These are phyloP conservation scores for Madoqua kirkii DNA, from an alignment of 2,113 vertebrate species.

Conservation along the genomic window DNA sequence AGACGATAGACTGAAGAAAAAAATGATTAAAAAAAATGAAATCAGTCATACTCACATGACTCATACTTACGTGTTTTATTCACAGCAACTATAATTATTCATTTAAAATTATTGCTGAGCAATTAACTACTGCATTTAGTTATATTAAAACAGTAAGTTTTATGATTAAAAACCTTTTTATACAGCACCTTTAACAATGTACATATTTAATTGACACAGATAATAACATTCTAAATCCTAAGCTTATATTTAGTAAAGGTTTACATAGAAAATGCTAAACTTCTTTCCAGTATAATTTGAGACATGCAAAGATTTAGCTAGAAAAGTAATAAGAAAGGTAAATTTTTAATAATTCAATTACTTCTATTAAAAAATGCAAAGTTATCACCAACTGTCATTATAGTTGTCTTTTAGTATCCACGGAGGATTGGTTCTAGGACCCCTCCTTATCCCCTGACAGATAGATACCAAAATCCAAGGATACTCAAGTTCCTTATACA, in stretches of 20 bases:
- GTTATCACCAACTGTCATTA: background rate
- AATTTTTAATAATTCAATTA: slow-evolving; percentile 25
- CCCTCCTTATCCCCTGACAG: background rate
- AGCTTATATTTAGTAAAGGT: background rate
- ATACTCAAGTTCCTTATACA: background rate
- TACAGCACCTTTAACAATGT: background rate
- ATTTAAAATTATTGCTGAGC: background rate
- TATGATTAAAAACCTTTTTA: slow-evolving; percentile 20
- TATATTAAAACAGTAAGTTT: slow-evolving; percentile 33
- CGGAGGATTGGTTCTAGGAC: background rate
- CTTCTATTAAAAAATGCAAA: slow-evolving; percentile 18
- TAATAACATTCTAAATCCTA: background rate
- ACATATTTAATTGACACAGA: background rate
- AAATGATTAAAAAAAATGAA: slow-evolving; percentile 11
- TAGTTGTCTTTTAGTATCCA: background rate
- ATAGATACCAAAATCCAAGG: background rate
- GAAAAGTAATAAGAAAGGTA: background rate
- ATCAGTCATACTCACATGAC: background rate
- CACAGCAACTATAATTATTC: slow-evolving; percentile 14
- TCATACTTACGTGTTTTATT: background rate
- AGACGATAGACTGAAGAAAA: slow-evolving; percentile 86
- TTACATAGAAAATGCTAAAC: slow-evolving; percentile 23
- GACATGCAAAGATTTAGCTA: slow-evolving; percentile 11
- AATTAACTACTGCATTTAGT: background rate
- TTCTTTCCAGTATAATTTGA: slow-evolving; percentile 15